These are phyloP conservation scores for Orchesellides sinensis DNA, from an alignment of 2,888 invertebrate species.

Conservation along the genomic window DNA sequence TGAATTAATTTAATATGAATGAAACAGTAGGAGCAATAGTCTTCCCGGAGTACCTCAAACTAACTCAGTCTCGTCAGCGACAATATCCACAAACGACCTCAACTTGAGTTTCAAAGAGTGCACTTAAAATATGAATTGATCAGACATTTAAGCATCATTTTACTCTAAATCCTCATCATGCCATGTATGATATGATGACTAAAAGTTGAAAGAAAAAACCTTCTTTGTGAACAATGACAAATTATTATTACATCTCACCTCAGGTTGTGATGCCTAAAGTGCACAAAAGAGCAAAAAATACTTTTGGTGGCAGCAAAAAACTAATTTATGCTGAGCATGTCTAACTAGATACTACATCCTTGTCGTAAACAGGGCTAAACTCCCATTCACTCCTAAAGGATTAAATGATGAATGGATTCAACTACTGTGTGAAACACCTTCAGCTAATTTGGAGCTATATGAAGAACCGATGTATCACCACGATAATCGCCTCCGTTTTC, in stretches of 20 bases:
- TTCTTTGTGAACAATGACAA: conserved; percentile 16
- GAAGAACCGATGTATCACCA: conserved; percentile 24
- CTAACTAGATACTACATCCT: conserved; percentile 61
- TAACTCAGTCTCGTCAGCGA: too few relatives aligned
- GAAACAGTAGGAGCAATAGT: too few relatives aligned
- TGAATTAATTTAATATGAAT: too few relatives aligned
- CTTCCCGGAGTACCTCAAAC: too few relatives aligned
- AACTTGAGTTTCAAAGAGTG: too few relatives aligned
- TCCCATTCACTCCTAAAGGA: conserved; percentile 46
- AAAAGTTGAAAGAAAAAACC: too few relatives aligned
- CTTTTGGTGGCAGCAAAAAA: conserved; percentile 35
- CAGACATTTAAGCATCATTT: too few relatives aligned
- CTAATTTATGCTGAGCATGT: conserved; percentile 70
- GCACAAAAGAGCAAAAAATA: neutral
- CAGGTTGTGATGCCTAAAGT: neutral
- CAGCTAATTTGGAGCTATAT: conserved; percentile 32
- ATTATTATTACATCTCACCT: conserved; percentile 18
- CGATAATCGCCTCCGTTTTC: conserved; percentile 34
- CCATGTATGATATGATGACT: too few relatives aligned
- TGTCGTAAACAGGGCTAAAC: conserved; percentile 25
- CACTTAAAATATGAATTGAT: too few relatives aligned
- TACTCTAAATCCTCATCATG: too few relatives aligned
- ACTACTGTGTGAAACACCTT: conserved; percentile 64
- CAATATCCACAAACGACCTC: too few relatives aligned
- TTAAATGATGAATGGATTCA: conserved; percentile 67